Evolutionary conservation across 2,888 invertebrate species (phyloP).

Genomic region (Rambutsinella grinnellia): DNA sequence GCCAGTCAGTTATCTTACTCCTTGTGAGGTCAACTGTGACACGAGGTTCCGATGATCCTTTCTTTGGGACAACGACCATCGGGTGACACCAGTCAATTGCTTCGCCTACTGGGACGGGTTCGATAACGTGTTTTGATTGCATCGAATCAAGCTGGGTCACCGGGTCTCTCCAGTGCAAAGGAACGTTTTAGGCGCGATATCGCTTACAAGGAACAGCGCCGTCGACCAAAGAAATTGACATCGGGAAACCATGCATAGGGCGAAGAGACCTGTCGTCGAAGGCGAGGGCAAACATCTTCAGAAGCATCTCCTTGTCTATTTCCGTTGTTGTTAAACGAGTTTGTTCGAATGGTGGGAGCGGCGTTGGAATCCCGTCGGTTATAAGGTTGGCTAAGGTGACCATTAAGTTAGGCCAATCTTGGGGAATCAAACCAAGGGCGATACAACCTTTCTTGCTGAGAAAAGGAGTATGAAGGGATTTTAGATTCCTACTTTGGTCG

Average conservation of each 20-base stretch:
- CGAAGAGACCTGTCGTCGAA: slow-evolving; percentile 19
- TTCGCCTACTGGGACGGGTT: slow-evolving; percentile 19
- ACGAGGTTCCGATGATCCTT: slow-evolving; percentile 8
- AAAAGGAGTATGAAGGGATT: background rate
- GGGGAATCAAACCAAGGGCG: slow-evolving; percentile 5
- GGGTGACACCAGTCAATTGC: slow-evolving; percentile 36
- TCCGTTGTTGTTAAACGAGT: background rate
- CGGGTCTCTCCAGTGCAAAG: slow-evolving; percentile 20
- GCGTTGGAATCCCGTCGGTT: background rate
- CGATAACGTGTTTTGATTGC: slow-evolving; percentile 11
- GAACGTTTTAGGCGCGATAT: slow-evolving; percentile 8
- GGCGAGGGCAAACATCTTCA: background rate
- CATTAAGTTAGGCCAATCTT: slow-evolving; percentile 10
- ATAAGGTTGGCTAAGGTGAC: background rate
- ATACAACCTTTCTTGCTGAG: slow-evolving; percentile 22
- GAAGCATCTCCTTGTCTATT: background rate
- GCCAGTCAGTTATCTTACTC: background rate
- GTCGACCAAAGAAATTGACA: slow-evolving; percentile 13
- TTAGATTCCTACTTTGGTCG: background rate
- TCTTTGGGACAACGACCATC: slow-evolving; percentile 33
- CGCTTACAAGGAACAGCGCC: background rate
- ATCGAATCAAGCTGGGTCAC: slow-evolving; percentile 23
- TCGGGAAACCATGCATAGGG: slow-evolving; percentile 16
- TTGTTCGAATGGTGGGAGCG: background rate
- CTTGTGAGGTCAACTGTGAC: background rate